A percentile compares a stretch with the other conserved stretches of the same genome.
Conservation (phyloP, 2,888 invertebrate species). For the Eilema sororculum region DNA sequence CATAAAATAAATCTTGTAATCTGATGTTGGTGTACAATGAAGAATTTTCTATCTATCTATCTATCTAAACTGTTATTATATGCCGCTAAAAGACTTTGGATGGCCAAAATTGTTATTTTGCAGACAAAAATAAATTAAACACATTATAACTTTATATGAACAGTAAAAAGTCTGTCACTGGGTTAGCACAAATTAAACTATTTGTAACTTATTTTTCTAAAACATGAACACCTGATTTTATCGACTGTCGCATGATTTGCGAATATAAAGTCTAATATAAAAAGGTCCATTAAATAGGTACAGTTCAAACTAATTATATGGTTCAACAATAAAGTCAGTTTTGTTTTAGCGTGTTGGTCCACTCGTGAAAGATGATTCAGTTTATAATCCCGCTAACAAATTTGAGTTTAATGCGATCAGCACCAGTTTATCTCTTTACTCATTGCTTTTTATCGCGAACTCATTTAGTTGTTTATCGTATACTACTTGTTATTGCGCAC, state of each 20-base stretch:
- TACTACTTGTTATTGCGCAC: conserved; percentile 67
- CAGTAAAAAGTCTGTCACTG: background rate
- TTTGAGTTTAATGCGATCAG: conserved; percentile 64
- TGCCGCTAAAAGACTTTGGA: too few species aligned
- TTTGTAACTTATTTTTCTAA: background rate
- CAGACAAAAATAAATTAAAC: background rate
- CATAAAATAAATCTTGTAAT: too few species aligned
- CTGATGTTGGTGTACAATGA: too few species aligned
- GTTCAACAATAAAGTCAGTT: conserved; percentile 63
- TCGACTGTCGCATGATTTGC: too few species aligned
- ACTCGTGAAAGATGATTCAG: conserved; percentile 65
- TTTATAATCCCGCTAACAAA: conserved; percentile 66
- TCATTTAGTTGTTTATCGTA: conserved; percentile 72
- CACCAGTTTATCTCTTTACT: conserved; percentile 69
- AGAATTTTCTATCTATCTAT: too few species aligned
- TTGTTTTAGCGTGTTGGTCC: conserved; percentile 57
- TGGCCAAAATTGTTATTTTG: background rate
- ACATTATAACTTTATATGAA: background rate
- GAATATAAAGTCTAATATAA: background rate
- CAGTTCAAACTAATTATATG: conserved; percentile 33
- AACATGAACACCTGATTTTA: background rate
- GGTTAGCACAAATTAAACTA: background rate
- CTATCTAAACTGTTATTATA: too few species aligned
- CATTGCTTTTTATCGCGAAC: conserved; percentile 77
- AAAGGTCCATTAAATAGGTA: background rate